These are phyloP conservation scores for Stichodactyla mertensii DNA, from an alignment of 64 coral and sea anemone species.

Conservation along the genomic window DNA sequence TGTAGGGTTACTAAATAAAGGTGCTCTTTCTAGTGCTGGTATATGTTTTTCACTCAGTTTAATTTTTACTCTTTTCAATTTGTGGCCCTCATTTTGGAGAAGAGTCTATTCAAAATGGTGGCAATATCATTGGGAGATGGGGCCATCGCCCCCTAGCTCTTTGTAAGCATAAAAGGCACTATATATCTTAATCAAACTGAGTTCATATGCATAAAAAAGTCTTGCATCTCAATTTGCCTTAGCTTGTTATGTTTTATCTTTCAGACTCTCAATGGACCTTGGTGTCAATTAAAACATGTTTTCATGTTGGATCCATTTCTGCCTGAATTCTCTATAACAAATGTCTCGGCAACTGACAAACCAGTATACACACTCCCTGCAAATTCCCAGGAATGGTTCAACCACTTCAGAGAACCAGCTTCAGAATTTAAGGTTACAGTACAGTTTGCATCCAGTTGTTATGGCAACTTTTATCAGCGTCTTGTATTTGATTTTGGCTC, in stretches of 20 bases:
- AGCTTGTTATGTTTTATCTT: not conserved
- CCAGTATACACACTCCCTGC: not conserved
- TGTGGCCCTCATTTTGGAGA: too few species aligned
- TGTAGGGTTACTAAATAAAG: too few species aligned
- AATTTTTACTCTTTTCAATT: too few species aligned
- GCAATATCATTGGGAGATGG: too few species aligned
- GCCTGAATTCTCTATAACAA: constrained; percentile 58
- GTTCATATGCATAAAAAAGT: not conserved
- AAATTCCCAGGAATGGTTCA: constrained; percentile 48
- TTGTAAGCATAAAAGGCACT: too few species aligned
- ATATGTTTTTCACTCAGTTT: too few species aligned
- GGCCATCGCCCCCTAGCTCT: too few species aligned
- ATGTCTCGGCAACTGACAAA: constrained; percentile 27
- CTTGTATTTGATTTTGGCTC: constrained; percentile 85
- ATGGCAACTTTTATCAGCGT: constrained; percentile 74
- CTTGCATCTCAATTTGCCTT: not conserved
- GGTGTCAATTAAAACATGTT: constrained; percentile 45
- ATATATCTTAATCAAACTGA: too few species aligned
- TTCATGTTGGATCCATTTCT: constrained; percentile 76
- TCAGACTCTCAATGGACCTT: constrained; percentile 46
- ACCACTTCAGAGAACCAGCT: not conserved
- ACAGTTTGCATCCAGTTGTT: constrained; percentile 50
- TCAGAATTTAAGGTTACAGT: constrained; percentile 39
- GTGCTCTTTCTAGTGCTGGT: too few species aligned
- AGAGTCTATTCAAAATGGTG: too few species aligned